Conservation (phyloP, 2,888 invertebrate genomes). For the Drosophila testacea region DNA sequence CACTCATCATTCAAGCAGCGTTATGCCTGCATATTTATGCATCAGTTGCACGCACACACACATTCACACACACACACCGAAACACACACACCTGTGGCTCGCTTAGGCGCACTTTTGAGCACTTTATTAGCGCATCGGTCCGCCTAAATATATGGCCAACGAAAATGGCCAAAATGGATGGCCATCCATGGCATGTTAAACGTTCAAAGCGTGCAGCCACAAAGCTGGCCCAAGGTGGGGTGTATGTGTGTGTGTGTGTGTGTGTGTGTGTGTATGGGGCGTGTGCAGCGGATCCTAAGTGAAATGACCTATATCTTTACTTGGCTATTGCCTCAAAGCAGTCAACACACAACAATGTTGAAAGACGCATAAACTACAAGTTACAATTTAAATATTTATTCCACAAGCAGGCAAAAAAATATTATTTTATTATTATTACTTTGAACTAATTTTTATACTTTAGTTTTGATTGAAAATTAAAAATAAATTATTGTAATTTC, state of each 20-base stretch:
- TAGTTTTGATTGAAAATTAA: no score
- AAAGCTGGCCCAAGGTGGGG: conserved; percentile 34
- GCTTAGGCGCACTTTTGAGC: conserved; percentile 49
- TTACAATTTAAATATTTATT: conserved; percentile 6
- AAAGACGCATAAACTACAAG: neutral
- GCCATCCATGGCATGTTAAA: conserved; percentile 44
- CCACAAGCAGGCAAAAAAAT: neutral
- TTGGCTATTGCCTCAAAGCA: conserved; percentile 13
- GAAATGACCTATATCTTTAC: conserved; percentile 47
- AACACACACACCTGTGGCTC: conserved; percentile 4
- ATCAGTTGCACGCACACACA: conserved; percentile 63
- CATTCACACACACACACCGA: conserved; percentile 43
- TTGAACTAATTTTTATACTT: no score
- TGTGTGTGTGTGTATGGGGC: conserved; percentile 39
- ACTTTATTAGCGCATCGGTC: conserved; percentile 64
- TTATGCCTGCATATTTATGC: conserved; percentile 75
- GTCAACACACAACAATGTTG: conserved; percentile 1
- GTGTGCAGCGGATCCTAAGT: conserved; percentile 36
- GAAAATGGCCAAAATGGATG: conserved; percentile 64
- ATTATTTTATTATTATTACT: neutral
- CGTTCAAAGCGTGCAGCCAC: conserved; percentile 54
- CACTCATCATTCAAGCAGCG: conserved; percentile 63
- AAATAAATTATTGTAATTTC: no score
- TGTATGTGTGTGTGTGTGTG: conserved; percentile 7
- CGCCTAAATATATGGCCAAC: conserved; percentile 64